Evolutionary conservation across 2,888 invertebrate genomes (phyloP).

Genomic region (Machimus rusticus): DNA sequence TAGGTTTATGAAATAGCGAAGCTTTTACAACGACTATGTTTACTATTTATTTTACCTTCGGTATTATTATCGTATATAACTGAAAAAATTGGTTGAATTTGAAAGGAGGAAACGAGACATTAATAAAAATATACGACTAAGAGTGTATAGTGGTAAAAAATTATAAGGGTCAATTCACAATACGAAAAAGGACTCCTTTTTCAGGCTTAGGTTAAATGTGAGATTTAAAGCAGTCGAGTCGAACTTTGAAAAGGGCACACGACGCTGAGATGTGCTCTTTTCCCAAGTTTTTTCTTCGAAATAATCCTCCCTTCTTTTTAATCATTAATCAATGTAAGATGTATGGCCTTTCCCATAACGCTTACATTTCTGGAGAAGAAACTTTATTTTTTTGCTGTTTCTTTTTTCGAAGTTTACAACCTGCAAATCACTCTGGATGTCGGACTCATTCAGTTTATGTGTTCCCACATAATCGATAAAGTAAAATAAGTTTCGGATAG

Average conservation of each 20-base stretch:
- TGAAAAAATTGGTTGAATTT: too few relatives aligned
- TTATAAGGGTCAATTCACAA: not conserved
- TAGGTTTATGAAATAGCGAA: too few relatives aligned
- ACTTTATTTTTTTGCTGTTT: not conserved
- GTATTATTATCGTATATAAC: too few relatives aligned
- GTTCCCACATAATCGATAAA: not conserved
- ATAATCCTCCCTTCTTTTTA: not conserved
- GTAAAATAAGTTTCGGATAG: not conserved
- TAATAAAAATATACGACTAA: too few relatives aligned
- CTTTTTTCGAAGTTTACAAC: not conserved
- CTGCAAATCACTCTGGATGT: not conserved
- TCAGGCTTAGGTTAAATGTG: not conserved
- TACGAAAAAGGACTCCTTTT: not conserved
- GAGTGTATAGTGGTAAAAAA: not conserved
- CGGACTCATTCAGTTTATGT: not conserved
- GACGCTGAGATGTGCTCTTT: not conserved
- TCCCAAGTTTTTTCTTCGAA: not conserved
- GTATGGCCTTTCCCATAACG: not conserved
- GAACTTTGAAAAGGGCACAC: not conserved
- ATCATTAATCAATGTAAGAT: not conserved
- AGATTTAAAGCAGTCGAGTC: not conserved
- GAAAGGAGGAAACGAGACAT: too few relatives aligned
- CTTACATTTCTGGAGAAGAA: not conserved
- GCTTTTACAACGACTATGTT: too few relatives aligned
- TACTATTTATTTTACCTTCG: too few relatives aligned